These are phyloP conservation scores for Melanchra persicariae DNA, from an alignment of 2,888 invertebrate species.

Conservation along the genomic window DNA sequence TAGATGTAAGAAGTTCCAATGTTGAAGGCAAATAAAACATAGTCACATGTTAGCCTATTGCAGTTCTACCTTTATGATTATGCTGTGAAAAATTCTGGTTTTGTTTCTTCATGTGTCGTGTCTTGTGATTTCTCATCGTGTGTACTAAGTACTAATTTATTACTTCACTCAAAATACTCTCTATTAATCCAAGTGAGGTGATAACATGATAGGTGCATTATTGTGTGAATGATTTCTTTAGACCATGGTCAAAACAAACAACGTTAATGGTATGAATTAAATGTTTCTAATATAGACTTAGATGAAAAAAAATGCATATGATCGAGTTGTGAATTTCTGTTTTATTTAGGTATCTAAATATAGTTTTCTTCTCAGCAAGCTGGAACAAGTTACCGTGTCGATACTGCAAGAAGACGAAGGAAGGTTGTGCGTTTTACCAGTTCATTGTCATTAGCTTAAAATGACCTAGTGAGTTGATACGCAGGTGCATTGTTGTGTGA, in stretches of 20 bases:
- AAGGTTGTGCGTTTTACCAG: conserved; percentile 25
- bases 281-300: conserved; percentile 10
- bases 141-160: too few relatives aligned
- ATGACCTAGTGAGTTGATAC: too few relatives aligned
- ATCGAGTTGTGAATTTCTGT: neutral
- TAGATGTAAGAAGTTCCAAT: too few relatives aligned
- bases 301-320: conserved; percentile 26
- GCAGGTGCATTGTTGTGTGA: neutral
- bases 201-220: too few relatives aligned
- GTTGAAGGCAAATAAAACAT: too few relatives aligned
- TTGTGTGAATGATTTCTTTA: neutral
- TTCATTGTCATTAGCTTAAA: neutral
- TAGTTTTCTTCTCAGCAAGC: conserved; percentile 27
- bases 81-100: neutral
- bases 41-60: neutral
- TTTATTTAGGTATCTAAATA: conserved; percentile 33
- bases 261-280: neutral
- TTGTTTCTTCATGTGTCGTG: neutral
- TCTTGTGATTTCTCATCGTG: neutral
- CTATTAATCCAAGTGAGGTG: too few relatives aligned
- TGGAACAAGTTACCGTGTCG: conserved; percentile 27
- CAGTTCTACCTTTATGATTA: neutral
- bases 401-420: conserved; percentile 41
- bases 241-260: conserved; percentile 18
- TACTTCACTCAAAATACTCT: too few relatives aligned